Percentiles rank a stretch among this genome's conserved stretches.
Evolutionary conservation across 1,140 invertebrate genomes (phyloP).

Genomic region (Brachionus rotundiformis): DNA sequence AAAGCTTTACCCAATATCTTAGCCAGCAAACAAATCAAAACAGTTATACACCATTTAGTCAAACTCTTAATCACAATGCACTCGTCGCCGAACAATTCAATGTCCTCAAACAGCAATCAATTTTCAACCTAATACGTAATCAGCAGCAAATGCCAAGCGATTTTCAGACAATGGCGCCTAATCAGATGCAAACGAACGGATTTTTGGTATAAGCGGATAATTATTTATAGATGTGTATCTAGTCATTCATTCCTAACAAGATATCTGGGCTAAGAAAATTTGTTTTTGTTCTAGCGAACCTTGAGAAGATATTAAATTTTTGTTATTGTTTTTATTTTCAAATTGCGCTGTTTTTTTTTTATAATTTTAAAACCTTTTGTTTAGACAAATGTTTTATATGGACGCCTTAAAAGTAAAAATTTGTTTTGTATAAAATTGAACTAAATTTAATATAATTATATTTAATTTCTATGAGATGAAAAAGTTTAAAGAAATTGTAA

Average conservation of each 20-base stretch:
- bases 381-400: constrained; percentile 12
- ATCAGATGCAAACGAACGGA: constrained; percentile 17
- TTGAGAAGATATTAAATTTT: background rate
- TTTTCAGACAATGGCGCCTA: background rate
- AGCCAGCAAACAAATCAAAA: constrained; percentile 24
- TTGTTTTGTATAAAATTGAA: constrained; percentile 9
- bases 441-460: background rate
- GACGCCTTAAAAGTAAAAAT: constrained; percentile 32
- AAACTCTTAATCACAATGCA: background rate
- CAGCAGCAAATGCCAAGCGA: background rate
- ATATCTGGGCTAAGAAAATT: background rate
- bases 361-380: constrained; percentile 19
- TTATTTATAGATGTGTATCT: constrained; percentile 32
- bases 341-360: constrained; percentile 22
- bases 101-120: constrained; percentile 18
- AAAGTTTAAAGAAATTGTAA: constrained; percentile 6
- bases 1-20: background rate
- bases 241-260: constrained; percentile 23
- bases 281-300: background rate
- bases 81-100: constrained; percentile 7
- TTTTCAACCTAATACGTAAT: constrained; percentile 28
- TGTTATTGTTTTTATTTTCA: constrained; percentile 23
- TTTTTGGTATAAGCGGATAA: background rate
- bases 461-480: constrained; percentile 17
- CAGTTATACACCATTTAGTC: constrained; percentile 32